Evolutionary conservation across 1,140 invertebrate species (phyloP).

Genomic region (Heliconius eleuchia): DNA sequence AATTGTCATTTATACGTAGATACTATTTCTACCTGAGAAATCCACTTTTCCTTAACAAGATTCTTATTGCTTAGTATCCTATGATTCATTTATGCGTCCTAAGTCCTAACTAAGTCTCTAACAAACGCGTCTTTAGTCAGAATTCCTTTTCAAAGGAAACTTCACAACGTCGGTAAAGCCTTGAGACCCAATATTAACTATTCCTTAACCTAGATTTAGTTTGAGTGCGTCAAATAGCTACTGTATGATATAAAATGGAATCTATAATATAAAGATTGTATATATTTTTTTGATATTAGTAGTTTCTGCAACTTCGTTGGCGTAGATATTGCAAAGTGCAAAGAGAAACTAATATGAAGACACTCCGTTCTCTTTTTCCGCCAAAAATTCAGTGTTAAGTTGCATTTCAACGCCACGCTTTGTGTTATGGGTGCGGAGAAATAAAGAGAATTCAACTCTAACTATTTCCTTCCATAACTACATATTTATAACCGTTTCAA

Average conservation of each 20-base stretch:
- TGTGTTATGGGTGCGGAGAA: too few relatives aligned
- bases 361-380: too few relatives aligned
- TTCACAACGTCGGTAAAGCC: background rate
- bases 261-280: background rate
- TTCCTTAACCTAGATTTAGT: background rate
- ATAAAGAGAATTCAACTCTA: too few relatives aligned
- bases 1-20: background rate
- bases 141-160: constrained; percentile 4
- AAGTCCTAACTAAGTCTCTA: background rate
- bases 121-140: background rate
- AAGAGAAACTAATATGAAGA: too few relatives aligned
- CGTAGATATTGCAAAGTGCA: too few relatives aligned
- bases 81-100: background rate
- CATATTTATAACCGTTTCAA: too few relatives aligned
- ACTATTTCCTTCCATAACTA: too few relatives aligned
- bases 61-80: background rate
- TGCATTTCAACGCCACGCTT: too few relatives aligned
- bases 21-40: background rate
- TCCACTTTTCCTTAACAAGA: background rate
- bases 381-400: too few relatives aligned
- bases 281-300: background rate
- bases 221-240: background rate
- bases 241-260: background rate
- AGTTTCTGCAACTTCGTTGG: too few relatives aligned
- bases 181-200: background rate